Conservation (phyloP, 2,888 invertebrate genomes). For the Lutraria lutraria region DNA sequence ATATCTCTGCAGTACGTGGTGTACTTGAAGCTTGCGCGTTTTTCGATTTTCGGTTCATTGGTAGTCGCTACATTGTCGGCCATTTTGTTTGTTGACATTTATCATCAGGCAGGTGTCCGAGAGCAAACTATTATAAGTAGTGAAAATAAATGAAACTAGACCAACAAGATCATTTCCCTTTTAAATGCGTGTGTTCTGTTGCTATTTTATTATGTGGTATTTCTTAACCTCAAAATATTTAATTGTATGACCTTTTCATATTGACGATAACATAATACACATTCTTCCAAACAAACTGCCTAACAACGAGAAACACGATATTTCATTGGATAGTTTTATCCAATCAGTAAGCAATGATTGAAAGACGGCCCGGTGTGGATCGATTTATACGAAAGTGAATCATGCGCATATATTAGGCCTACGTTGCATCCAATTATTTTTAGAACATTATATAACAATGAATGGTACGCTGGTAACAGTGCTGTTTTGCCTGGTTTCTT, state of each 20-base stretch:
- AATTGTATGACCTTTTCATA: neutral
- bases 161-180: neutral
- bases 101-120: slow-evolving; percentile 11
- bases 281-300: slow-evolving; percentile 35
- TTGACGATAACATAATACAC: neutral
- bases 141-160: neutral
- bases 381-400: neutral
- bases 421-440: too few species aligned
- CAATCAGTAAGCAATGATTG: slow-evolving; percentile 23
- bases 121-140: neutral
- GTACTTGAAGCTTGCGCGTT: slow-evolving; percentile 58
- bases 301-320: slow-evolving; percentile 33
- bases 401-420: too few species aligned
- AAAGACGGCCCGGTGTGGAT: neutral
- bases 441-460: too few species aligned
- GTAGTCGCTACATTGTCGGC: slow-evolving; percentile 60
- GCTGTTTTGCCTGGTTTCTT: too few species aligned
- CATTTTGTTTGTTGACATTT: slow-evolving; percentile 71
- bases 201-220: neutral
- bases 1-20: slow-evolving; percentile 36
- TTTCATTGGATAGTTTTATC: slow-evolving; percentile 24
- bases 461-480: too few species aligned
- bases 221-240: neutral
- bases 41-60: slow-evolving; percentile 39
- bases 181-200: neutral